Conservation (phyloP, 2,113 vertebrate species). For the Pao palembangensis region DNA sequence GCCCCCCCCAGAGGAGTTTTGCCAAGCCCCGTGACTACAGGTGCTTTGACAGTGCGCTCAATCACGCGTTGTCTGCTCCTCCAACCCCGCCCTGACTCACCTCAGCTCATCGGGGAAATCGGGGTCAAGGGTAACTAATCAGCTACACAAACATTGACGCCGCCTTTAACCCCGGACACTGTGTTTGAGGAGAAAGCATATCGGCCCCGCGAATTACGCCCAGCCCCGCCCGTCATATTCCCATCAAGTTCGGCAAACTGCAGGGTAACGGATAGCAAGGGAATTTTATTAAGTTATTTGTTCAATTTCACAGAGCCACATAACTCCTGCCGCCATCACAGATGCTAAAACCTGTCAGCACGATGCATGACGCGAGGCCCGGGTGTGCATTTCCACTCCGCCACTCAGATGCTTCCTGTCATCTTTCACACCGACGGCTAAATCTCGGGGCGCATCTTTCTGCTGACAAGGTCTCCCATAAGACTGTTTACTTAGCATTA, state of each 20-base stretch:
- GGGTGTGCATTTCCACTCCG: conserved; percentile 43
- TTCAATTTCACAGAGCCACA: conserved; percentile 64
- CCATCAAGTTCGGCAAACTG: conserved; percentile 52
- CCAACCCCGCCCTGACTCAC: conserved; percentile 30
- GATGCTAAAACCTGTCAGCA: conserved; percentile 15
- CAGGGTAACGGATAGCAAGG: conserved; percentile 48
- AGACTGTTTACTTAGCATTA: conserved; percentile 53
- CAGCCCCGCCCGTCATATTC: conserved; percentile 41
- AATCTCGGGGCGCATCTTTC: conserved; percentile 24
- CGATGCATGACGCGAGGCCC: conserved; percentile 13
- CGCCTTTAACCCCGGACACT: conserved; percentile 10
- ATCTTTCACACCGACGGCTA: conserved; percentile 34
- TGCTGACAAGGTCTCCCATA: conserved; percentile 40
- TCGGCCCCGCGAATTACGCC: conserved; percentile 50
- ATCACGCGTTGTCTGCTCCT: conserved; percentile 48
- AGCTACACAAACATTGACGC: conserved; percentile 7
- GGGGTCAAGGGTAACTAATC: conserved; percentile 9
- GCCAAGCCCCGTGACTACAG: conserved; percentile 57
- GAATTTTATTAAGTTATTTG: conserved; percentile 69
- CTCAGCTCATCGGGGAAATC: conserved; percentile 20
- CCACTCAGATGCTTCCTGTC: conserved; percentile 40
- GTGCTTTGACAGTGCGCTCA: conserved; percentile 65
- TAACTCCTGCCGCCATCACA: conserved; percentile 55
- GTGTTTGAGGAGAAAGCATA: conserved; percentile 34
- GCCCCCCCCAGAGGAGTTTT: conserved; percentile 45